A percentile compares a stretch with the other conserved stretches of the same genome.
Evolutionary conservation across 1,140 invertebrate genomes (phyloP).

Genomic region (Aphaenogaster rudis): DNA sequence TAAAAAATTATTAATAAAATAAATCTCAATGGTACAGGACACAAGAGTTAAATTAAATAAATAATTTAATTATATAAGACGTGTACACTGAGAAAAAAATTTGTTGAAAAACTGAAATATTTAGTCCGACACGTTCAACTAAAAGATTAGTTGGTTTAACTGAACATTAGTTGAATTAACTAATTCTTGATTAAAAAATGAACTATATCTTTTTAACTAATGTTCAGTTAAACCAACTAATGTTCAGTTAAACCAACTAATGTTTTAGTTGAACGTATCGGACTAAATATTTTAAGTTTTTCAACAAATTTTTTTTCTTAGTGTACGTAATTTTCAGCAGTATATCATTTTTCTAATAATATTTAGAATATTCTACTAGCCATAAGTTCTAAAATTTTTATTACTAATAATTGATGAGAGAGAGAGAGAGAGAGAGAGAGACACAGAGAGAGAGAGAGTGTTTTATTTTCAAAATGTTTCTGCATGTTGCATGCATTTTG

Average conservation of each 20-base stretch:
- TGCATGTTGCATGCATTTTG: not conserved
- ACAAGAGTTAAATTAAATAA: conserved; percentile 12
- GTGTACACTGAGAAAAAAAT: too few species aligned
- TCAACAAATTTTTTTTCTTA: too few species aligned
- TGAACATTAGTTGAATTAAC: too few species aligned
- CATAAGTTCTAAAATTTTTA: not conserved
- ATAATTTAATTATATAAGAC: not conserved
- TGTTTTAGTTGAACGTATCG: too few species aligned
- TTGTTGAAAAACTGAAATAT: too few species aligned
- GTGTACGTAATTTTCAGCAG: not conserved
- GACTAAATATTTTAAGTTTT: too few species aligned
- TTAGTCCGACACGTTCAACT: too few species aligned
- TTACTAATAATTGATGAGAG: not conserved
- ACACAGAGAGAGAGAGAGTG: not conserved
- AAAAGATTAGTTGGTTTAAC: too few species aligned
- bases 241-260: too few species aligned
- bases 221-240: too few species aligned
- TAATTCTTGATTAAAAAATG: too few species aligned
- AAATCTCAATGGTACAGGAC: not conserved
- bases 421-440: not conserved
- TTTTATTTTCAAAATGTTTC: conserved; percentile 24
- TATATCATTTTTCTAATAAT: not conserved
- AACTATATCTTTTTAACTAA: too few species aligned
- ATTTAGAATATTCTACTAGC: not conserved
- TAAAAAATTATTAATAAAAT: not conserved